phyloP scores from a whole-genome alignment of 2,113 vertebrate genomes.

The Hystrix cristata region DNA sequence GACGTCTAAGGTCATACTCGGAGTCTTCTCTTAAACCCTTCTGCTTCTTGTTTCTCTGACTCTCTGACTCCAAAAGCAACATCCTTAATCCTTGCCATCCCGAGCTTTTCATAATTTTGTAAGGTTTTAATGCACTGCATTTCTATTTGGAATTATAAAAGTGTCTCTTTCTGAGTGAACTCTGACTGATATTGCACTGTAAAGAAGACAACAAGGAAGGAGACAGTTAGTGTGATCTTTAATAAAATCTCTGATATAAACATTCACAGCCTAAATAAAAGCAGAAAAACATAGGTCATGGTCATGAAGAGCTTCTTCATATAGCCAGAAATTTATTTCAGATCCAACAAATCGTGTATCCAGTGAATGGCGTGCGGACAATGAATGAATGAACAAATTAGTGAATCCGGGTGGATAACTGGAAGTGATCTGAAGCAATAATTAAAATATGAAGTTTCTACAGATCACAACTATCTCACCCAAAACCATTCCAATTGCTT shows the following conservation, averaged over 20 bases:
- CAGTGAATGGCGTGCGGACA: background rate
- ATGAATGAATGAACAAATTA: background rate
- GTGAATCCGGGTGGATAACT: background rate
- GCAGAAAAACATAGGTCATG: background rate
- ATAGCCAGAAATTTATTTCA: background rate
- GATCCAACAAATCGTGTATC: background rate
- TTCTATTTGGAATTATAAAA: background rate
- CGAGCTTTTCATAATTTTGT: background rate
- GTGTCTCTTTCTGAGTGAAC: background rate
- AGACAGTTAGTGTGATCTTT: background rate
- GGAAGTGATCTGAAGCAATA: background rate
- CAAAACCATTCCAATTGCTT: background rate
- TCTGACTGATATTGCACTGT: background rate
- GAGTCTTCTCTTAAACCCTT: background rate
- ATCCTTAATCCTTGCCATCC: background rate
- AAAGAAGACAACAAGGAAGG: background rate
- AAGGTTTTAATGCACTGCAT: background rate
- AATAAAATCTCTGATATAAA: background rate
- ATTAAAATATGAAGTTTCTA: background rate
- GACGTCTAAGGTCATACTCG: background rate
- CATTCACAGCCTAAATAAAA: background rate
- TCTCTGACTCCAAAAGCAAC: background rate
- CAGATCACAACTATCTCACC: background rate
- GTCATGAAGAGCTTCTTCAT: background rate
- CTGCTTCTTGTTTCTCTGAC: background rate